These are phyloP conservation scores for Amphimedon queenslandica DNA, from an alignment of 37 sponge, comb jelly and placozoan genomes.

Conservation along the genomic window DNA sequence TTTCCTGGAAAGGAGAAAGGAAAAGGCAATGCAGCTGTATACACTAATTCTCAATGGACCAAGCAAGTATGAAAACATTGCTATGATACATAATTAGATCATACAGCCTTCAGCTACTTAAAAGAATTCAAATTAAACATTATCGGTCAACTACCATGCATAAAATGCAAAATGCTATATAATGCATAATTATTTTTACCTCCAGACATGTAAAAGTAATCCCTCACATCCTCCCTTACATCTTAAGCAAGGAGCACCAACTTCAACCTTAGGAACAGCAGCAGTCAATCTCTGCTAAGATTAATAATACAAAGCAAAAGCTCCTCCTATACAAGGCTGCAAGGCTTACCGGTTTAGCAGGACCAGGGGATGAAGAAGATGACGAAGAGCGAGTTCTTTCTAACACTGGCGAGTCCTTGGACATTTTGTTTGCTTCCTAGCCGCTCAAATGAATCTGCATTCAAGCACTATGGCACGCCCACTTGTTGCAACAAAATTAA, in stretches of 20 bases:
- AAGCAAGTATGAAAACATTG: too few species aligned
- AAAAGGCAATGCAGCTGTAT: too few species aligned
- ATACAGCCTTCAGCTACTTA: too few species aligned
- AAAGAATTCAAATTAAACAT: too few species aligned
- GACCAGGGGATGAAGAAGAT: not conserved
- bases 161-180: not conserved
- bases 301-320: not conserved
- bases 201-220: constrained; percentile 71
- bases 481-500: too few species aligned
- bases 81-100: too few species aligned
- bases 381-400: not conserved
- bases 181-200: constrained; percentile 36
- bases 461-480: too few species aligned
- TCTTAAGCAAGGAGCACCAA: constrained; percentile 58
- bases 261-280: constrained; percentile 14
- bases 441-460: too few species aligned
- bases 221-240: constrained; percentile 72
- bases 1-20: constrained; percentile 46
- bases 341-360: not conserved
- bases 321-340: not conserved
- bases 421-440: too few species aligned
- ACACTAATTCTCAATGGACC: too few species aligned
- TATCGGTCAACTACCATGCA: too few species aligned
- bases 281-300: not conserved
- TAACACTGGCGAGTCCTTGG: not conserved